Evolutionary conservation across 2,113 vertebrate species (phyloP).

Genomic region (Labeo catla): DNA sequence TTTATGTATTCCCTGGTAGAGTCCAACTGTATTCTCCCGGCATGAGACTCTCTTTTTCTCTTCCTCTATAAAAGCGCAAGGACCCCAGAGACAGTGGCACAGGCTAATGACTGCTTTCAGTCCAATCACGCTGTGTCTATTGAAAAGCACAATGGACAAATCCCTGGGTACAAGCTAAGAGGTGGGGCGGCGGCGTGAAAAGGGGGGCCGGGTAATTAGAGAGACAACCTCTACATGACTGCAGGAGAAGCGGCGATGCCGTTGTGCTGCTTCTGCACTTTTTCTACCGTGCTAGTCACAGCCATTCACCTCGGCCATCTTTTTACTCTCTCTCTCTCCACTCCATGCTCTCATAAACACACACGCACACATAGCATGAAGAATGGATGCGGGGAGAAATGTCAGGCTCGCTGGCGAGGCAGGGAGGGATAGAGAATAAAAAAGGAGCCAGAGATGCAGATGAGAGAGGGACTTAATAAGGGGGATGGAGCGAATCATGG

Average conservation of each 20-base stretch:
- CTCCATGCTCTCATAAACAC: not conserved
- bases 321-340: slow-evolving; percentile 43
- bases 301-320: slow-evolving; percentile 39
- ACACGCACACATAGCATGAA: slow-evolving; percentile 22
- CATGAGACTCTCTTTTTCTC: slow-evolving; percentile 65
- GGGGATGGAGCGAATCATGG: slow-evolving; percentile 40
- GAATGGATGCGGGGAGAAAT: slow-evolving; percentile 21
- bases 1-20: slow-evolving; percentile 73
- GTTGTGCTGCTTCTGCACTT: slow-evolving; percentile 66
- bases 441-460: slow-evolving; percentile 31
- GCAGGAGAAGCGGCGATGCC: slow-evolving; percentile 37
- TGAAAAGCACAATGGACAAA: slow-evolving; percentile 66
- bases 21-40: slow-evolving; percentile 68
- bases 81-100: slow-evolving; percentile 75
- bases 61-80: slow-evolving; percentile 63
- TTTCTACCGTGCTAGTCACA: slow-evolving; percentile 35
- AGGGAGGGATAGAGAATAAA: slow-evolving; percentile 28
- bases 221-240: slow-evolving; percentile 60
- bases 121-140: slow-evolving; percentile 60
- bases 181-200: slow-evolving; percentile 57
- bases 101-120: slow-evolving; percentile 73
- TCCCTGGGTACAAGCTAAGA: slow-evolving; percentile 63
- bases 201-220: slow-evolving; percentile 76
- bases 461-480: slow-evolving; percentile 21
- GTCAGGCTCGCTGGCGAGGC: slow-evolving; percentile 11